phyloP scores from a whole-genome alignment of 2,888 invertebrate species.

The Ormyrus labotus region DNA sequence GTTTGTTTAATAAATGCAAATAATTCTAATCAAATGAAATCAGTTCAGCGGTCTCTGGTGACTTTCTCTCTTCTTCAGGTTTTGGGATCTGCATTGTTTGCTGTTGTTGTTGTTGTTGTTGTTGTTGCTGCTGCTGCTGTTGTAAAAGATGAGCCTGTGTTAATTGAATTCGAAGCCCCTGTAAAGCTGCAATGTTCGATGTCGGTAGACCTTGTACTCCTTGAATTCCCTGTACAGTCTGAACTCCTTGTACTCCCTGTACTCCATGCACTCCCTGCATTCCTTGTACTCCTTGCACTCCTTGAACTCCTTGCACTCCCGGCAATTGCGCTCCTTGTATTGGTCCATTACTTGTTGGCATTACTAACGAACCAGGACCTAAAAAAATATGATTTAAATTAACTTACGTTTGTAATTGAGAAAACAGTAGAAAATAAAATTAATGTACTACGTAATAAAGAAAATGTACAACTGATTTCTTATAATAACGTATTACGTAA shows the following conservation, averaged over 20 bases:
- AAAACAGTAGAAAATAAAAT: too few species aligned
- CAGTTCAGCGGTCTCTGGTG: conserved; percentile 84
- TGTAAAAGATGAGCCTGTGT: conserved; percentile 65
- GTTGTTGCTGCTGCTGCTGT: conserved; percentile 65
- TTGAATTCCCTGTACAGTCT: too few species aligned
- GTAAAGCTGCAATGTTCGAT: conserved; percentile 25
- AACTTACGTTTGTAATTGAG: too few species aligned
- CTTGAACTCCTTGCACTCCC: too few species aligned
- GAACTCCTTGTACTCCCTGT: too few species aligned
- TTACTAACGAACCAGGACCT: conserved; percentile 37
- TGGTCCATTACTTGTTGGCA: conserved; percentile 45
- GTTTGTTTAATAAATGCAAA: not conserved
- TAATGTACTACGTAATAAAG: too few species aligned
- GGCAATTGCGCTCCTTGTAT: conserved; percentile 36
- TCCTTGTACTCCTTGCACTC: too few species aligned
- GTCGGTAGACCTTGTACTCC: conserved; percentile 1
- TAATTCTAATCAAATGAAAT: conserved; percentile 85
- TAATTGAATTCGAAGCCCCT: conserved; percentile 72
- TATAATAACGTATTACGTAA: too few species aligned
- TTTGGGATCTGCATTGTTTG: conserved; percentile 44
- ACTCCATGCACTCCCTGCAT: too few species aligned
- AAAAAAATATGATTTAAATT: not conserved
- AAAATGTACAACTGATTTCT: too few species aligned
- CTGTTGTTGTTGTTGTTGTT: conserved; percentile 54
- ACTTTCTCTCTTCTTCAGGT: conserved; percentile 70